phyloP scores from a whole-genome alignment of 1,140 invertebrate species.

The Hyposmocoma kahamanoa region DNA sequence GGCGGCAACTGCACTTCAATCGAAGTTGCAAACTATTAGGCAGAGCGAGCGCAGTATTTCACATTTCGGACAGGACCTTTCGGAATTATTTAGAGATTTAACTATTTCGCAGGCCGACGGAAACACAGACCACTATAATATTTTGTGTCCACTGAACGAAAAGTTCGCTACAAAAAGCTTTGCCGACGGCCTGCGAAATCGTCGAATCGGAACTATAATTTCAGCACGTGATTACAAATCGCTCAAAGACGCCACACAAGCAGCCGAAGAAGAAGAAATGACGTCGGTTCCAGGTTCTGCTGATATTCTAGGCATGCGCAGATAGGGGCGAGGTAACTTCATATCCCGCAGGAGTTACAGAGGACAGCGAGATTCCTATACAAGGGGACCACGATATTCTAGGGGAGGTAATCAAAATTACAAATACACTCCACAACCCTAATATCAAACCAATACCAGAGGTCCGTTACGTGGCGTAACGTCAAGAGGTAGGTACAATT shows the following conservation, averaged over 20 bases:
- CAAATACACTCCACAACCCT: neutral
- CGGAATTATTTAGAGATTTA: neutral
- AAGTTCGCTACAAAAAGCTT: neutral
- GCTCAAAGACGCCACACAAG: neutral
- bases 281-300: neutral
- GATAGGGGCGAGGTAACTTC: neutral
- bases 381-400: neutral
- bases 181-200: conserved; percentile 39
- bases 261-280: neutral
- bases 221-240: neutral
- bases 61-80: neutral
- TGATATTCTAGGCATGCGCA: neutral
- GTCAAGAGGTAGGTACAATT: neutral
- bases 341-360: neutral
- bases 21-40: neutral
- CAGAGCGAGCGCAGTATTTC: neutral
- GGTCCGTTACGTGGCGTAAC: neutral
- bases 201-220: conserved; percentile 30
- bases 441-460: neutral
- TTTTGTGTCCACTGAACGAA: neutral
- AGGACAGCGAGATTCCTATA: neutral
- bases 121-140: neutral
- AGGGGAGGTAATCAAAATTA: neutral
- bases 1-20: neutral
- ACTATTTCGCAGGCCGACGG: neutral